phyloP scores from a whole-genome alignment of 2,888 invertebrate species.

The Oxytorus armatus region DNA sequence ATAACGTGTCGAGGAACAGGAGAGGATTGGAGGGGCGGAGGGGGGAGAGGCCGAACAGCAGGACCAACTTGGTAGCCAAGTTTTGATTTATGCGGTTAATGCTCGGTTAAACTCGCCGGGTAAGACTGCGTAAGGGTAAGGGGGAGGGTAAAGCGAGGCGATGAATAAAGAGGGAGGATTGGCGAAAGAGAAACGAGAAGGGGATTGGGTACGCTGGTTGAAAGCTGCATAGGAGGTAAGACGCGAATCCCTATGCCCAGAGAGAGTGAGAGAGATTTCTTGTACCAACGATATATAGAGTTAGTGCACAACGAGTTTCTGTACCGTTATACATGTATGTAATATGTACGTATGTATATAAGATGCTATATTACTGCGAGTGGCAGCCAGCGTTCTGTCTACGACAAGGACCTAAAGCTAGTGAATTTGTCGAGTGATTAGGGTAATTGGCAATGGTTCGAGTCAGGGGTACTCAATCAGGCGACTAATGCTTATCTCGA shows the following conservation, averaged over 20 bases:
- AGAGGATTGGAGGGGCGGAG: conserved; percentile 32
- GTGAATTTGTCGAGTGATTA: conserved; percentile 78
- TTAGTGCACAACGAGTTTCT: conserved; percentile 21
- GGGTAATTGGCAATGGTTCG: conserved; percentile 73
- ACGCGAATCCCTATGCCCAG: conserved; percentile 32
- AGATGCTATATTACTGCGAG: conserved; percentile 30
- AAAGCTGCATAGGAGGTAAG: conserved; percentile 29
- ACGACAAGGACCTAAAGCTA: conserved; percentile 66
- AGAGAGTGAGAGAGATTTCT: too few relatives aligned
- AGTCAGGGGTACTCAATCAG: conserved; percentile 66
- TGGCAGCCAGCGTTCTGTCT: conserved; percentile 54
- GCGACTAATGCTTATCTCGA: conserved; percentile 58
- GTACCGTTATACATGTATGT: conserved; percentile 28
- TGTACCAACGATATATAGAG: not conserved
- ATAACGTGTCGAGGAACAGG: conserved; percentile 58
- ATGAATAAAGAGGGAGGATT: conserved; percentile 70
- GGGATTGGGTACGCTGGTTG: conserved; percentile 9
- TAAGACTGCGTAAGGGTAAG: conserved; percentile 62
- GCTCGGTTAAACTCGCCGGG: conserved; percentile 76
- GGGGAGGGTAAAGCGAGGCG: conserved; percentile 71
- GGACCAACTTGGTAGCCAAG: conserved; percentile 77
- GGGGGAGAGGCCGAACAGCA: conserved; percentile 55
- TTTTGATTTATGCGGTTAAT: conserved; percentile 82
- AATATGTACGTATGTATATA: conserved; percentile 30
- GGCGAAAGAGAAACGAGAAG: conserved; percentile 15